Evolutionary conservation across 1,140 invertebrate genomes (phyloP), one percentile per base, ranked within the genome.

Genomic region (Stratiolaelaps scimitus): DNA sequence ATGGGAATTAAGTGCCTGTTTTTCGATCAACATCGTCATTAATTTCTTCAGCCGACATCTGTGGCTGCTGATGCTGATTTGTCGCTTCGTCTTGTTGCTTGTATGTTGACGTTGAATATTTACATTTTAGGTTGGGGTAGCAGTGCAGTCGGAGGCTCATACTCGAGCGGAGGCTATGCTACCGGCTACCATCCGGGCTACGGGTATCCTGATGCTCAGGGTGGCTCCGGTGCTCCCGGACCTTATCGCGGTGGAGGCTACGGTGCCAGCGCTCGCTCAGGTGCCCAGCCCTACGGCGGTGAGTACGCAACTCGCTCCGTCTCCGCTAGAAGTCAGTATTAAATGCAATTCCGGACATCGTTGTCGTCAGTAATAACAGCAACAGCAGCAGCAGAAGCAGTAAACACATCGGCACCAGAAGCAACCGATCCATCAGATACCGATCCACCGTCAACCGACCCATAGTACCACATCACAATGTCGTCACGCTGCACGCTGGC

Each of bases 291-390:
- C n/a, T 60, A 60, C 23, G 53, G 53, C 26, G 53, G 53, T 60
- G 53, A 60, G 53, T 60, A 60, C 53, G 26, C 53, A 26, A 60
- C 26, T 15, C 34, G 34, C 34, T 40, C 34, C 34, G 53, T 34
- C 26, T 26, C 53, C 2, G 23, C 53, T 60, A 60, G 53, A 34
- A 60, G 15, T 60, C 53, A 60, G 53, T 60, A 60, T 60, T 60
- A 60, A 23, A 34, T 29, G 19, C 44, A 45, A 48, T 7, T 4
- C 34, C 26, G 53, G 10, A 26, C 34, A 60, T 15, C 26, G 34
- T 60, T 26, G 53, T 26, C 26, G 53, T 60, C 53, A 60, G 26
- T 34, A 60, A 15, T 28, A 20, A 48, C 47, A 48, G 47, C 47
- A 48, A 60, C 15, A 60, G 15, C 34, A 60, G 26, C 26, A 60